These are phyloP conservation scores for Pterostichus niger DNA, from an alignment of 2,888 invertebrate species.

Conservation along the genomic window DNA sequence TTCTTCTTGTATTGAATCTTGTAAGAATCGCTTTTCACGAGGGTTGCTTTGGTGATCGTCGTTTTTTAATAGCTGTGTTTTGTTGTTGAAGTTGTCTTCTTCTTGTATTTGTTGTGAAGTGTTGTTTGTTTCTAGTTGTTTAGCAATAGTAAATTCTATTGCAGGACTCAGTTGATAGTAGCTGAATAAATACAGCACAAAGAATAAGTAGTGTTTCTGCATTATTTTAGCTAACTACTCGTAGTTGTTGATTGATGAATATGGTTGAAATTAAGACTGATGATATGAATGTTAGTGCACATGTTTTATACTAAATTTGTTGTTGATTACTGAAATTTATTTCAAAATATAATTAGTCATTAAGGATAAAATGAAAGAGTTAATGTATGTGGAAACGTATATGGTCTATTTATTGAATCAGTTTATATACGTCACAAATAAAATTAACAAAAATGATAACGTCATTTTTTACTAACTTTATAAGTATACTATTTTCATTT, in stretches of 20 bases:
- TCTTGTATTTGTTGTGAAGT: background rate
- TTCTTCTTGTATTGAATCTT: background rate
- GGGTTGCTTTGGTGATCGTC: background rate
- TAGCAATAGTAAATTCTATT: background rate
- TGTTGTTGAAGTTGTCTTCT: background rate
- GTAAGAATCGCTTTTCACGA: background rate
- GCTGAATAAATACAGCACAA: conserved; percentile 5
- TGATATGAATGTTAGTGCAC: too few relatives aligned
- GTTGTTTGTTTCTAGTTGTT: background rate
- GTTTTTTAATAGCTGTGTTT: background rate
- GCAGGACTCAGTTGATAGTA: conserved; percentile 12
- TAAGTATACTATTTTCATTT: too few relatives aligned
- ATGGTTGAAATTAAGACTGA: background rate
- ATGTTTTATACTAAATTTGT: too few relatives aligned
- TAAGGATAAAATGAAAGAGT: too few relatives aligned
- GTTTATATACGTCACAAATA: too few relatives aligned
- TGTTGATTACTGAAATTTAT: too few relatives aligned
- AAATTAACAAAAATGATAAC: too few relatives aligned
- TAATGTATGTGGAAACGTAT: too few relatives aligned
- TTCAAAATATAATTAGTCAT: too few relatives aligned
- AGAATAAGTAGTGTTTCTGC: background rate
- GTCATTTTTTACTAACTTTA: too few relatives aligned
- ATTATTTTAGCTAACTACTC: background rate
- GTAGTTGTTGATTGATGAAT: background rate
- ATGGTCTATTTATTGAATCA: too few relatives aligned